Evolutionary conservation across 2,797 vertebrate genomes (phyloP).

Genomic region (Microhierax caerulescens): DNA sequence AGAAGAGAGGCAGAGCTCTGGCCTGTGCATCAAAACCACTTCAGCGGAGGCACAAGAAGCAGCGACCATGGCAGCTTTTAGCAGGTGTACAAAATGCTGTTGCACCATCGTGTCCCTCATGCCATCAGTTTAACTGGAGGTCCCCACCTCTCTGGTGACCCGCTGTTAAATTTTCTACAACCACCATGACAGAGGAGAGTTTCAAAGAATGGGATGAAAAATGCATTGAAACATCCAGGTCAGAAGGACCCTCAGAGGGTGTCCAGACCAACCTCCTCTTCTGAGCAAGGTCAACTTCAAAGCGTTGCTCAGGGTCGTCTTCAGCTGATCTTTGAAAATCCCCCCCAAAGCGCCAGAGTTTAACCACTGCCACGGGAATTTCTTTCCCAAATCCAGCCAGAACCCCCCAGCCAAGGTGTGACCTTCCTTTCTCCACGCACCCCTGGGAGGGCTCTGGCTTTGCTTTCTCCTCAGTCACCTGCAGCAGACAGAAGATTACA

Average conservation of each 20-base stretch:
- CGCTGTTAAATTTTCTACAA: neutral
- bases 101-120: neutral
- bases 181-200: fast-evolving
- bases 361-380: neutral
- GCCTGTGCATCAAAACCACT: neutral
- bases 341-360: no score
- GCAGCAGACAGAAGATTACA: neutral
- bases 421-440: neutral
- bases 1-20: neutral
- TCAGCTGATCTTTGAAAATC: neutral
- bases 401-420: neutral
- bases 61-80: fast-evolving
- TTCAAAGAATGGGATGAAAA: neutral
- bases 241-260: neutral
- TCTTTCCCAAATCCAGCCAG: neutral
- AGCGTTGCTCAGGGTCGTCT: neutral
- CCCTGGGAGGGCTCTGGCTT: neutral
- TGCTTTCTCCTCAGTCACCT: neutral
- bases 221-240: fast-evolving
- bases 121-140: neutral
- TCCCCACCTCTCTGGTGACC: neutral
- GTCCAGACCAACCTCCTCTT: neutral
- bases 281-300: neutral
- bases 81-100: fast-evolving
- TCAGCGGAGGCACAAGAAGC: fast-evolving